Base-by-base conservation (phyloP, 2,113 vertebrate genomes). In the Calidris pugnax region DNA sequence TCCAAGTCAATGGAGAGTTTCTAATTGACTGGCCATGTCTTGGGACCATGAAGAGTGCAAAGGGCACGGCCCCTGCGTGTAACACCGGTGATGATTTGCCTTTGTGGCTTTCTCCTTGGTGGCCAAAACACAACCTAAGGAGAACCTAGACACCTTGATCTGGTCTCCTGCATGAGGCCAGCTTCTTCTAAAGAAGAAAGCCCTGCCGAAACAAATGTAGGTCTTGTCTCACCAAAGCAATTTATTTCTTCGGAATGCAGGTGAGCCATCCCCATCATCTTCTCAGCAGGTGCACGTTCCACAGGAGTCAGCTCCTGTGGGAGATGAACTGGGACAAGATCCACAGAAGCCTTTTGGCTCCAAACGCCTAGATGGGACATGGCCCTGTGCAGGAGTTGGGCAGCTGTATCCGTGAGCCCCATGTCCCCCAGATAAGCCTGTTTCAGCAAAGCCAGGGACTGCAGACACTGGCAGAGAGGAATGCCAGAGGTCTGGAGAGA, bases 1-100 rank as follows among this genome's bases (percentile, higher is more conserved):
- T 66, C 81, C 94, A 85, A 78, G 84, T 50, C 94, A 87, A 41
- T 22, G 39, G 89, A 68, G 89, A 78, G 85, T 26, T 95, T 35
- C 76, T 48, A 72, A 78, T 13, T 47, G 75, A 88, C 68, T 85
- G 76, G 56, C 56, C 5, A 2, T 43, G 48, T 68, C 83, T 81
- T 50, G 45, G 81, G 53, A 73, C 73, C 39, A 33, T 1, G 33
- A 83, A 30, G 51, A 41, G 60, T 30, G 69, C 73, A 41, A 51
- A 79, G 69, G 56, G 32, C 69, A 87, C 1, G 89, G 86, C 35
- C 80, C 53, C 10, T 9, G 1, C 1, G 41, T 10, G 64, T n/a
- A 57, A 39, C 37, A 37, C 56, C 3, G 5, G 20, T 39, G 75
- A 71, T 28, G 60, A 60, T 81, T 75, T 43, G 19, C 30, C 53